These are phyloP conservation scores for Macrophya annulata DNA, from an alignment of 2,888 invertebrate species.

Conservation along the genomic window DNA sequence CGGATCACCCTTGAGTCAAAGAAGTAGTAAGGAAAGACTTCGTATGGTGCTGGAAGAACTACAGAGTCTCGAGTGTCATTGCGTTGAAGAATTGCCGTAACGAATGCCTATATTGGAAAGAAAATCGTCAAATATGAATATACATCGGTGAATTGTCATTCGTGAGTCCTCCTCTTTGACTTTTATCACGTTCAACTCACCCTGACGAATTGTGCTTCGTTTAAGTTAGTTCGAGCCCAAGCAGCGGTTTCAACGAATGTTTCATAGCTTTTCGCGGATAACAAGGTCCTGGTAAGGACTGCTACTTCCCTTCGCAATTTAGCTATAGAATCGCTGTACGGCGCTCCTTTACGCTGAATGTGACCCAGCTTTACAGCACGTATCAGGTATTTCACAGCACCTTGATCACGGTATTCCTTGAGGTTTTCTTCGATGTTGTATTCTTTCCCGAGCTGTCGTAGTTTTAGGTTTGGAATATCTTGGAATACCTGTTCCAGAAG, in stretches of 20 bases:
- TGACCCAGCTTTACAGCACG: slow-evolving; percentile 81
- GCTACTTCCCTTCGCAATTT: slow-evolving; percentile 84
- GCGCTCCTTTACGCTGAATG: slow-evolving; percentile 82
- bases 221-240: slow-evolving; percentile 85
- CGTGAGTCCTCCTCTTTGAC: not conserved
- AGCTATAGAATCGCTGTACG: slow-evolving; percentile 84
- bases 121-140: slow-evolving; percentile 60
- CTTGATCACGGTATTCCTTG: slow-evolving; percentile 81
- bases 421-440: slow-evolving; percentile 84
- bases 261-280: slow-evolving; percentile 86
- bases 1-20: slow-evolving; percentile 86
- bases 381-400: slow-evolving; percentile 81
- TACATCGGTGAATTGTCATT: not conserved
- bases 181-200: slow-evolving; percentile 59
- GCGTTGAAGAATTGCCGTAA: slow-evolving; percentile 84
- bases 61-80: slow-evolving; percentile 83
- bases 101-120: slow-evolving; percentile 81
- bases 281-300: slow-evolving; percentile 85
- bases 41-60: slow-evolving; percentile 86
- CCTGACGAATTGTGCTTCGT: slow-evolving; percentile 85
- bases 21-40: slow-evolving; percentile 88
- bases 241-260: slow-evolving; percentile 87
- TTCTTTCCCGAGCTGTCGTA: slow-evolving; percentile 81
- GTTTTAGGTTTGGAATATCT: slow-evolving; percentile 81
- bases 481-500: slow-evolving; percentile 85